phyloP scores from a whole-genome alignment of 2,797 vertebrate genomes.

The Gymnoscopelus microlampas region DNA sequence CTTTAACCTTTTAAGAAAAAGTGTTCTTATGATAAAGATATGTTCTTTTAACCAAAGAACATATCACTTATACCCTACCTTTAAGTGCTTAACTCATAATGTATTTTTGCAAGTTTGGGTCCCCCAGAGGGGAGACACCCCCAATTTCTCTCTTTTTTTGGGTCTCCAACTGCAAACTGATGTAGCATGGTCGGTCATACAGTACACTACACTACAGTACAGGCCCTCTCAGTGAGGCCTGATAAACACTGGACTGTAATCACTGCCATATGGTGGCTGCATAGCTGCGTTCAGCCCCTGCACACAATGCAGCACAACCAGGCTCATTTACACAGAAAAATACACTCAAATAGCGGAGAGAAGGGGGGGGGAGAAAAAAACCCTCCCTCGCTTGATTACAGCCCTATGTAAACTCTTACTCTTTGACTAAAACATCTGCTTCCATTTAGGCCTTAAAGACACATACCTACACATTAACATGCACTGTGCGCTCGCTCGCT shows the following conservation, averaged over 20 bases:
- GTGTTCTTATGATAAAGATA: no score
- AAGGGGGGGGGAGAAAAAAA: constrained; percentile 52
- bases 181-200: neutral
- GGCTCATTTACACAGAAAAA: constrained; percentile 74
- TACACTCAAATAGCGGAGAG: constrained; percentile 66
- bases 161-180: no score
- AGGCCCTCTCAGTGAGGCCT: constrained; percentile 64
- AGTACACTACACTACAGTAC: neutral
- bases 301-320: constrained; percentile 54
- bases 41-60: no score
- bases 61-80: no score
- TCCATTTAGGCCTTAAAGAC: constrained; percentile 83
- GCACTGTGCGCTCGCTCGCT: constrained; percentile 27
- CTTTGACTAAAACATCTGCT: constrained; percentile 78
- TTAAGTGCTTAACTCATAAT: no score
- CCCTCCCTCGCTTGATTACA: constrained; percentile 76
- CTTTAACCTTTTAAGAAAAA: no score
- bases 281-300: constrained; percentile 67
- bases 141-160: no score
- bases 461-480: constrained; percentile 79
- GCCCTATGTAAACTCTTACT: constrained; percentile 78
- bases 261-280: constrained; percentile 78
- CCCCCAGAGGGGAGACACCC: no score
- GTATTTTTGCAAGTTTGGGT: no score
- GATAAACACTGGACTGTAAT: constrained; percentile 77